Evolutionary conservation across 2,888 invertebrate species (phyloP), one percentile per base, ranked within the genome.

Genomic region (Oligia latruncula): DNA sequence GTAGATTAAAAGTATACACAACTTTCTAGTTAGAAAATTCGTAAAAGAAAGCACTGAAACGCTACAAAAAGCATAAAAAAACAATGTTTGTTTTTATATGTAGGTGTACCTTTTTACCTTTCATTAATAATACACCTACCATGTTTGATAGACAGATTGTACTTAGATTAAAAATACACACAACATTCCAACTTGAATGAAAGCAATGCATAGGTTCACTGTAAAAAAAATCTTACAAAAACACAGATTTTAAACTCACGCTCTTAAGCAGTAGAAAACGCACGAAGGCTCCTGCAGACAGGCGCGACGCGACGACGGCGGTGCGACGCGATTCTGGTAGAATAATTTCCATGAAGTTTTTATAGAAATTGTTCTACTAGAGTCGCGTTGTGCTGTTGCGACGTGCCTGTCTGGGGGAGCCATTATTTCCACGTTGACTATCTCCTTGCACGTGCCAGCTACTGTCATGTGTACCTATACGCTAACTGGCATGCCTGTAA

Each of bases 211-310:
- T 23, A 49, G 4, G 20, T n/a, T 2, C 11, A 29, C 2, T 29
- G 35, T 8, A 52, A 77, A 40, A n/a, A 49, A 52, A 40, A 15
- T 9, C 4, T n/a, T 2, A 9, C 11, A 82, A 78, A 77, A 70
- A 29, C 40, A 23, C 15, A 65, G 84, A 80, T 75, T 84, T 67
- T 72, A 70, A 80, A 83, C 80, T 84, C 84, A 84, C 84, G 81
- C 70, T 80, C 52, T 17, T 35, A 58, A 15, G n/a, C 23, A 9
- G 62, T 60, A 58, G 52, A 72, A 83, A 83, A 35, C 15, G 49
- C 68, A 58, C 11, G 23, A 55, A 55, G 23, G 55, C 29, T 29
- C 1, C 29, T 1, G 29, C 55, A 58, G 23, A 23, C 58, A 58
- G 23, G 58, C n/a, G 23, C 0, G 23, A 58, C 55, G 23, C 49